These are phyloP conservation scores for Cairina moschata DNA, from an alignment of 2,113 vertebrate species.

Conservation along the genomic window DNA sequence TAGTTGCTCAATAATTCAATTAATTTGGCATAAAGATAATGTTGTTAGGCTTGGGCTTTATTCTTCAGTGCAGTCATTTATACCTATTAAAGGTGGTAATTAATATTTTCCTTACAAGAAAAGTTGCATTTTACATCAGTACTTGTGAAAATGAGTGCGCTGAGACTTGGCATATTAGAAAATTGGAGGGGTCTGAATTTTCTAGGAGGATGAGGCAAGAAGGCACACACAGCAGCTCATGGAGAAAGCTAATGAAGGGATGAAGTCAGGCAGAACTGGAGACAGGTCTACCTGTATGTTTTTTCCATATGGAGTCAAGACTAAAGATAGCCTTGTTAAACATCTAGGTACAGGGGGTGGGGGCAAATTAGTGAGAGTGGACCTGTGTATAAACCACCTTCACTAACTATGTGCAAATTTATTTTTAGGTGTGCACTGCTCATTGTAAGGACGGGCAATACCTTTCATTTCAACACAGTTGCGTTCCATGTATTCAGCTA, in stretches of 20 bases:
- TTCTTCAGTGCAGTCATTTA: neutral
- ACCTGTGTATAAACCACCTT: neutral
- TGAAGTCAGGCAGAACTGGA: neutral
- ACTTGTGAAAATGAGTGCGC: neutral
- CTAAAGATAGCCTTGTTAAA: neutral
- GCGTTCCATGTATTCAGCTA: fast-evolving
- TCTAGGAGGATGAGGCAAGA: neutral
- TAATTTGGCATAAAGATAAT: constrained; percentile 6
- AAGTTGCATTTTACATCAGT: neutral
- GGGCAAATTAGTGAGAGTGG: no score
- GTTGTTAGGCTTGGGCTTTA: neutral
- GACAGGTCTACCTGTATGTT: neutral
- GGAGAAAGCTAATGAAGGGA: neutral
- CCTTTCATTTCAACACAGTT: neutral
- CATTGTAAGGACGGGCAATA: neutral
- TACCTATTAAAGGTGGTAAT: neutral
- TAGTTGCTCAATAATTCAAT: constrained; percentile 3
- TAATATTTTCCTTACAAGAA: neutral
- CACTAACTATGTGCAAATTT: neutral
- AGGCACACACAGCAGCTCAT: fast-evolving
- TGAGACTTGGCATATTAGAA: neutral
- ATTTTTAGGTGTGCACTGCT: neutral
- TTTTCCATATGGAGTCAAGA: neutral
- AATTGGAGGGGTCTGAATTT: neutral
- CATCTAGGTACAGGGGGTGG: fast-evolving